Percentiles rank a stretch among this genome's conserved stretches.
phyloP scores from a whole-genome alignment of 1,140 invertebrate species.

The Solenopsis fugax region DNA sequence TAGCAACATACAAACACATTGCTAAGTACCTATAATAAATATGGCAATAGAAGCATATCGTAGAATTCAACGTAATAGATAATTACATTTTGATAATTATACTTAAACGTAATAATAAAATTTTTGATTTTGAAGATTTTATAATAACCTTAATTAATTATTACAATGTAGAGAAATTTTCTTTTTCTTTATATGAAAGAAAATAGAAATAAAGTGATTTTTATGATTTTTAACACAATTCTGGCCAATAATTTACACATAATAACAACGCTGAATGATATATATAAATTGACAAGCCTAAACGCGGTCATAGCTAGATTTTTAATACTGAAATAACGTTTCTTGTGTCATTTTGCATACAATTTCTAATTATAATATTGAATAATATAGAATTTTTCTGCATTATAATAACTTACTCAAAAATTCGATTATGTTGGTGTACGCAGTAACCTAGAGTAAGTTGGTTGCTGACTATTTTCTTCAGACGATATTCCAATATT shows the following conservation, averaged over 20 bases:
- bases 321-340: too few relatives aligned
- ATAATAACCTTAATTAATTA: background rate
- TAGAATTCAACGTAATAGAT: background rate
- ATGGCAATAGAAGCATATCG: background rate
- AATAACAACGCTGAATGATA: background rate
- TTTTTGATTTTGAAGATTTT: background rate
- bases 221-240: background rate
- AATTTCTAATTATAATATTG: background rate
- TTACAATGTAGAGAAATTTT: background rate
- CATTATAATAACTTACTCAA: constrained; percentile 33
- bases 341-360: too few relatives aligned
- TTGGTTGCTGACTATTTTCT: background rate
- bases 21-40: background rate
- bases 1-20: too few relatives aligned
- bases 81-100: background rate
- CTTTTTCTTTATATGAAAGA: background rate
- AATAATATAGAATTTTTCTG: background rate
- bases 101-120: background rate
- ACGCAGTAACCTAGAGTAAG: background rate
- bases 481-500: constrained; percentile 65
- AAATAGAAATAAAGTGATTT: background rate
- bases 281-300: background rate
- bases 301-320: too few relatives aligned
- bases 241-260: background rate
- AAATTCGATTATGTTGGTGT: constrained; percentile 39